Evolutionary conservation across 2,888 invertebrate species (phyloP).

Genomic region (Philaethria dido): DNA sequence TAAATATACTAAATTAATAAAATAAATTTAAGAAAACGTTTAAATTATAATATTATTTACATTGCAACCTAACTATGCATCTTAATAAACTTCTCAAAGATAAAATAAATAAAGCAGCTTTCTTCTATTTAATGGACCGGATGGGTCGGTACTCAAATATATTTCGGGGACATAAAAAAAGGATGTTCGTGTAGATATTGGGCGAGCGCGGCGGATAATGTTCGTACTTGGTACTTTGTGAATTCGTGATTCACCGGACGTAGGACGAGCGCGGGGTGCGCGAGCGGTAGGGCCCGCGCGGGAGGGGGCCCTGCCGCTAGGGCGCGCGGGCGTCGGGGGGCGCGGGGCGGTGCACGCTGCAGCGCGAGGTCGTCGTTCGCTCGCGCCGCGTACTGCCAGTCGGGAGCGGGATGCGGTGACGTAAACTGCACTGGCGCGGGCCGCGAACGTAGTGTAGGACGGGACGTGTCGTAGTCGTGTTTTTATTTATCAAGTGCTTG

Average conservation of each 20-base stretch:
- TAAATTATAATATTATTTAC: neutral
- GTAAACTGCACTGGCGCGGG: slow-evolving; percentile 82
- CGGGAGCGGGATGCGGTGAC: slow-evolving; percentile 84
- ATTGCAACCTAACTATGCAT: neutral
- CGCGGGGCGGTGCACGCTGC: slow-evolving; percentile 78
- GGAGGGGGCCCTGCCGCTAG: slow-evolving; percentile 53
- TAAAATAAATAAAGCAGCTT: neutral
- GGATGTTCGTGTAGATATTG: slow-evolving; percentile 52
- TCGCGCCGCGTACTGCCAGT: slow-evolving; percentile 71
- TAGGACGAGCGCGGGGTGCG: slow-evolving; percentile 64
- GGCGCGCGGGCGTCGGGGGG: slow-evolving; percentile 66
- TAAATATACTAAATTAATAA: neutral
- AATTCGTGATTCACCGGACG: slow-evolving; percentile 75
- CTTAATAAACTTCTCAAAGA: neutral
- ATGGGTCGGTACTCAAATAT: slow-evolving; percentile 12
- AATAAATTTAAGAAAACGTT: neutral
- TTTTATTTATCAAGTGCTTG: slow-evolving; percentile 67
- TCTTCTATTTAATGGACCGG: slow-evolving; percentile 19
- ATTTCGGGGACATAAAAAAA: slow-evolving; percentile 50
- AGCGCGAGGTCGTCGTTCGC: slow-evolving; percentile 82
- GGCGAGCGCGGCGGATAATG: slow-evolving; percentile 38
- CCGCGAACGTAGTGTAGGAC: slow-evolving; percentile 82
- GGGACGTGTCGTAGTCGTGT: slow-evolving; percentile 73
- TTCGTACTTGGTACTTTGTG: slow-evolving; percentile 42
- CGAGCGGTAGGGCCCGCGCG: slow-evolving; percentile 55